Evolutionary conservation across 35 echinoderm and acorn worm species (phyloP).

Genomic region (Ophioderma brevispina): DNA sequence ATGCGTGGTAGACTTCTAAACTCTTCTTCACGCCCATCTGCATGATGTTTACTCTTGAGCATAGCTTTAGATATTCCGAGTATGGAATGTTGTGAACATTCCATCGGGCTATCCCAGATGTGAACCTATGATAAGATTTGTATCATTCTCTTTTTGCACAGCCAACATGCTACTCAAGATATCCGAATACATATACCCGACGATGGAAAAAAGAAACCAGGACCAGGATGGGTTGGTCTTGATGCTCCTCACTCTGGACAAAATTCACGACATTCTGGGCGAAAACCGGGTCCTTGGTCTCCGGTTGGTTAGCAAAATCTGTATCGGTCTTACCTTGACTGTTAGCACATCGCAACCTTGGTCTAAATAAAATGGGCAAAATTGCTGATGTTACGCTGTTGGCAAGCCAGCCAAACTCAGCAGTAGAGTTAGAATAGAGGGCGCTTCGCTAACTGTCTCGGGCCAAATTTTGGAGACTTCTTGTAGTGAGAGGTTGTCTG

Average conservation of each 20-base stretch:
- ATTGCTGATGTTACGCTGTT: conserved; percentile 67
- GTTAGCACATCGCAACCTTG: conserved; percentile 79
- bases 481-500: conserved; percentile 50
- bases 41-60: conserved; percentile 15
- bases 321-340: conserved; percentile 52
- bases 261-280: conserved; percentile 75
- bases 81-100: conserved; percentile 70
- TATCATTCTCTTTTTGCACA: conserved; percentile 47
- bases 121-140: conserved; percentile 72
- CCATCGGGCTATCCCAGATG: conserved; percentile 81
- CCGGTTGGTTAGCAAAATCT: conserved; percentile 35
- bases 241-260: conserved; percentile 59
- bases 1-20: conserved; percentile 36
- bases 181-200: conserved; percentile 81
- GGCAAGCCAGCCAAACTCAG: conserved; percentile 83
- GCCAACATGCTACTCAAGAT: conserved; percentile 73
- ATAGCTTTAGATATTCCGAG: conserved; percentile 74
- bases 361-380: conserved; percentile 70
- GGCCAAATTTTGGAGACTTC: not conserved
- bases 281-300: conserved; percentile 35
- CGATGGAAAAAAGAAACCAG: conserved; percentile 79
- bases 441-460: not conserved
- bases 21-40: conserved; percentile 36
- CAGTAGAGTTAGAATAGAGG: conserved; percentile 76
- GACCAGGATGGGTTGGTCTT: conserved; percentile 73